These are phyloP conservation scores for Eulimnadia texana DNA, from an alignment of 1,140 invertebrate genomes.

Conservation along the genomic window DNA sequence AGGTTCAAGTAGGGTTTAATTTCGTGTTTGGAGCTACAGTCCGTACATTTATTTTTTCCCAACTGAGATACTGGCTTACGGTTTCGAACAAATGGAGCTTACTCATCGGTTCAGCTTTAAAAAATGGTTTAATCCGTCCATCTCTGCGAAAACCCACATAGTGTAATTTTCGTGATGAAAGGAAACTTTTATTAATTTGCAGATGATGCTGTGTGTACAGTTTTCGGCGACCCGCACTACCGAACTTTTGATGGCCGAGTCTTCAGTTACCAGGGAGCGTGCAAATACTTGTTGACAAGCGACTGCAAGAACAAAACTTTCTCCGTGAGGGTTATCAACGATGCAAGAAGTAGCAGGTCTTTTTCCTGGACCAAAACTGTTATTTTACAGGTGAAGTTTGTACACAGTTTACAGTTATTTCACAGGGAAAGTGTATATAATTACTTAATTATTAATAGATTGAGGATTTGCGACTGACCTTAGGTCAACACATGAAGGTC, in stretches of 20 bases:
- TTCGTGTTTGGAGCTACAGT: too few species aligned
- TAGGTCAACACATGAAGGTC: slow-evolving; percentile 69
- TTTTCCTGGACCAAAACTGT: slow-evolving; percentile 79
- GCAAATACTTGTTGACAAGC: slow-evolving; percentile 70
- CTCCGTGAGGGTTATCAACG: slow-evolving; percentile 75
- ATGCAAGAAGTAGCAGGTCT: slow-evolving; percentile 55
- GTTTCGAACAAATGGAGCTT: too few species aligned
- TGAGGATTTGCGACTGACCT: slow-evolving; percentile 52
- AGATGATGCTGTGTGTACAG: slow-evolving; percentile 74
- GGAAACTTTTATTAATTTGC: slow-evolving; percentile 25
- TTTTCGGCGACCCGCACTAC: slow-evolving; percentile 86
- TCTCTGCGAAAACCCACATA: too few species aligned
- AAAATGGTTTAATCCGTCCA: too few species aligned
- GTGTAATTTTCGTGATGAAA: too few species aligned
- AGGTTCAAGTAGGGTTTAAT: too few species aligned
- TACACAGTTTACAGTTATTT: too few species aligned
- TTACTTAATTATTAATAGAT: too few species aligned
- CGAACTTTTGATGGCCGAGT: slow-evolving; percentile 82
- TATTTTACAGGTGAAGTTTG: slow-evolving; percentile 51
- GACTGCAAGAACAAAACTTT: slow-evolving; percentile 62
- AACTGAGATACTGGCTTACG: too few species aligned
- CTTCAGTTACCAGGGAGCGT: slow-evolving; percentile 79
- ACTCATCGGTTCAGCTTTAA: too few species aligned
- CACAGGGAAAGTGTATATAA: too few species aligned
- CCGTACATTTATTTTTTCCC: too few species aligned